Percentiles rank a stretch among this genome's conserved stretches.
These are phyloP conservation scores for Lepus timidus DNA, from an alignment of 2,113 vertebrate genomes.

Conservation along the genomic window DNA sequence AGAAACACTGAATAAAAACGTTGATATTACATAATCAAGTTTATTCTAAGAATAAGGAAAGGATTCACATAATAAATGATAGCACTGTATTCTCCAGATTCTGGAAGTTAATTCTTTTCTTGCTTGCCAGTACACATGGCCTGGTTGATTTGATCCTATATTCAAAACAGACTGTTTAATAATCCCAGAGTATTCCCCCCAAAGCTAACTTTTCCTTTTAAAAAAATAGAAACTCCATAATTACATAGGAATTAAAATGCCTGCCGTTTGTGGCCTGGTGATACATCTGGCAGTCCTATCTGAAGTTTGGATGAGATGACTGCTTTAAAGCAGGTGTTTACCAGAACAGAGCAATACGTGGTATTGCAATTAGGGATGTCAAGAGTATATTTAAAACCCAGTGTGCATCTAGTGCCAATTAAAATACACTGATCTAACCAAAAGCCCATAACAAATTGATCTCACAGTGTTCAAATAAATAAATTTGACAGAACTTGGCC, in stretches of 20 bases:
- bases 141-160: conserved; percentile 30
- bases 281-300: conserved; percentile 80
- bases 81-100: conserved; percentile 69
- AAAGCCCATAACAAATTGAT: conserved; percentile 61
- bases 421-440: conserved; percentile 76
- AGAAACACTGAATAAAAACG: background rate
- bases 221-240: conserved; percentile 56
- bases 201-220: conserved; percentile 54
- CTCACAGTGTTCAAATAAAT: conserved; percentile 70
- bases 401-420: conserved; percentile 69
- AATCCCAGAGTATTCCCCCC: background rate
- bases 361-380: conserved; percentile 79
- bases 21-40: conserved; percentile 10
- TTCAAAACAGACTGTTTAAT: background rate
- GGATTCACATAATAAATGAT: conserved; percentile 66
- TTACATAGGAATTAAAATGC: conserved; percentile 74
- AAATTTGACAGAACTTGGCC: conserved; percentile 1
- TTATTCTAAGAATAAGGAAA: conserved; percentile 62
- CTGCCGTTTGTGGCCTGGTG: conserved; percentile 82
- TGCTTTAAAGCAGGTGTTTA: conserved; percentile 84
- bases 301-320: conserved; percentile 69
- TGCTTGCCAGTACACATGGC: conserved; percentile 49
- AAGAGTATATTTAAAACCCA: conserved; percentile 73
- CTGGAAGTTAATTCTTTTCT: conserved; percentile 68
- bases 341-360: conserved; percentile 78